Conservation (phyloP, 92 coral and sea anemone species). For the Actinostola sp. region DNA sequence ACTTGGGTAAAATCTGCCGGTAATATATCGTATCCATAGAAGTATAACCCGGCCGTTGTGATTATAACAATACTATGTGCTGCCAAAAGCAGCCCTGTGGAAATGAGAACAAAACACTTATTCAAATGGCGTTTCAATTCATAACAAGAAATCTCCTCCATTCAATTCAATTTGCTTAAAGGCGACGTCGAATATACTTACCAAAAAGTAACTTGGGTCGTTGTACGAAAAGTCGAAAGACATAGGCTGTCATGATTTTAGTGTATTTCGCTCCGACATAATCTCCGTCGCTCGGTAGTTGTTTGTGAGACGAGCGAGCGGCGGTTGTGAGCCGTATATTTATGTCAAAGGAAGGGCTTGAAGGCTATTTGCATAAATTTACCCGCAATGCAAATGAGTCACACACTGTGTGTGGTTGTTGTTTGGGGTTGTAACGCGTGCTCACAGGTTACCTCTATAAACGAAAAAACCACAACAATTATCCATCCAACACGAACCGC, state of each 20-base stretch:
- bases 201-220: slow-evolving; percentile 77
- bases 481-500: slow-evolving; percentile 1
- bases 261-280: background rate
- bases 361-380: slow-evolving; percentile 57
- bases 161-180: background rate
- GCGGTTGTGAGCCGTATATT: slow-evolving; percentile 14
- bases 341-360: background rate
- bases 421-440: background rate
- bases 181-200: slow-evolving; percentile 23
- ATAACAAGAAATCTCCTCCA: background rate
- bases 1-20: slow-evolving; percentile 94
- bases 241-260: slow-evolving; percentile 46
- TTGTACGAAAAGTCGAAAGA: slow-evolving; percentile 59
- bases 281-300: background rate
- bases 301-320: background rate
- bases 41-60: slow-evolving; percentile 70
- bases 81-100: slow-evolving; percentile 71
- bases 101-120: slow-evolving; percentile 7
- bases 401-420: slow-evolving; percentile 52
- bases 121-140: background rate
- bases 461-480: slow-evolving; percentile 3
- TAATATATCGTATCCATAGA: slow-evolving; percentile 83
- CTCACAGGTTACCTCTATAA: background rate
- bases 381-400: slow-evolving; percentile 52
- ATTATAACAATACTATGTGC: slow-evolving; percentile 74